Percentiles rank a stretch among this genome's conserved stretches.
Conservation (phyloP, 2,888 invertebrate species). For the Gnatocerus cornutus region DNA sequence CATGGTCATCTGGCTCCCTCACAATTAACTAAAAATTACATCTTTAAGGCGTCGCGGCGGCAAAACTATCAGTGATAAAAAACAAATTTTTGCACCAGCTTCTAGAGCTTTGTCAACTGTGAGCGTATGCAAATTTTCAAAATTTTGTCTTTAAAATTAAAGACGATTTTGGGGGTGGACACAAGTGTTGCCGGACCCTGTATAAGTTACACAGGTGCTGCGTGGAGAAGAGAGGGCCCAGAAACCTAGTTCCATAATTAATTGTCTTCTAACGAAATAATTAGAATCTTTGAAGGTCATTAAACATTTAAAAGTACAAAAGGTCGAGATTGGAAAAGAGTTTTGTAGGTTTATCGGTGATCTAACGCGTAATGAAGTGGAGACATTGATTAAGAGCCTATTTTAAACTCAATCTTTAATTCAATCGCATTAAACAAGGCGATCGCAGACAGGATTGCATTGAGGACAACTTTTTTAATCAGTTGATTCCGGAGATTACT, state of each 20-base stretch:
- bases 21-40: too few relatives aligned
- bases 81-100: too few relatives aligned
- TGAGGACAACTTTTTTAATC: slow-evolving; percentile 71
- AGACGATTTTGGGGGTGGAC: too few relatives aligned
- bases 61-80: too few relatives aligned
- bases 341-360: slow-evolving; percentile 63
- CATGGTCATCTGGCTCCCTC: too few relatives aligned
- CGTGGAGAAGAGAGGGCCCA: too few relatives aligned
- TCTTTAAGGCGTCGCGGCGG: too few relatives aligned
- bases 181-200: too few relatives aligned
- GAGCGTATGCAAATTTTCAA: too few relatives aligned
- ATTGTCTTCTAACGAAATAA: slow-evolving; percentile 3
- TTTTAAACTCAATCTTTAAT: slow-evolving; percentile 71
- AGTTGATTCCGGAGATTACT: slow-evolving; percentile 70
- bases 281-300: slow-evolving; percentile 12
- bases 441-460: slow-evolving; percentile 63
- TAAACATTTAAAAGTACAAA: slow-evolving; percentile 43
- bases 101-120: too few relatives aligned
- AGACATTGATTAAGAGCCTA: slow-evolving; percentile 71
- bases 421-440: slow-evolving; percentile 70
- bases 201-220: too few relatives aligned
- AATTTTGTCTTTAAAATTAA: too few relatives aligned
- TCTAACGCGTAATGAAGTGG: slow-evolving; percentile 69
- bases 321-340: slow-evolving; percentile 55
- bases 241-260: background rate